Evolutionary conservation across 2,888 invertebrate species (phyloP).

Genomic region (Sphinx pinastri): DNA sequence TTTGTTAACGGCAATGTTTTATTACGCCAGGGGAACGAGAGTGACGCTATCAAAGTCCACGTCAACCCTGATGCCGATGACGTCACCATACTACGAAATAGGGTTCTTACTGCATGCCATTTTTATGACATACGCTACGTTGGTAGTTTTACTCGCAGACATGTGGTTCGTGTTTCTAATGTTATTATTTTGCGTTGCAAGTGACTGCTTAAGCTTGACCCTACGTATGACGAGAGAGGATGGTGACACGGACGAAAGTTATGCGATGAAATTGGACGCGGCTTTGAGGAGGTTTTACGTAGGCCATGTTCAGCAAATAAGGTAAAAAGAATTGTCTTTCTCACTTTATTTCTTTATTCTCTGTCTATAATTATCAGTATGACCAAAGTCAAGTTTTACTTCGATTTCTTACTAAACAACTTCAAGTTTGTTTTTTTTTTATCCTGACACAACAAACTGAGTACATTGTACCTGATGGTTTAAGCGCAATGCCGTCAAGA

Average conservation of each 20-base stretch:
- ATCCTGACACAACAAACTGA: no score
- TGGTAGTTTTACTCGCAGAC: constrained; percentile 52
- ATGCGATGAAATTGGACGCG: constrained; percentile 51
- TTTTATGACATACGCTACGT: constrained; percentile 51
- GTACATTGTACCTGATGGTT: no score
- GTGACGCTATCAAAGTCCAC: constrained; percentile 61
- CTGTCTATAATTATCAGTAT: no score
- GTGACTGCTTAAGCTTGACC: constrained; percentile 49
- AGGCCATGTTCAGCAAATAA: constrained; percentile 51
- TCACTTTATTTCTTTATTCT: neutral
- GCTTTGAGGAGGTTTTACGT: constrained; percentile 54
- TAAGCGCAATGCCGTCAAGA: no score
- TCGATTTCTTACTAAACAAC: no score
- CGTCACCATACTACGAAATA: constrained; percentile 61
- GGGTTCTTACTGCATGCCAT: constrained; percentile 56
- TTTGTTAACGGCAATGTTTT: constrained; percentile 53
- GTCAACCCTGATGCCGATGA: constrained; percentile 61
- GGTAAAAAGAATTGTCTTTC: constrained; percentile 46
- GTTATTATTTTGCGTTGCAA: constrained; percentile 53
- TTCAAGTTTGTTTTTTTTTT: no score
- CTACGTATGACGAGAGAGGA: constrained; percentile 42
- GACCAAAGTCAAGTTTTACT: no score
- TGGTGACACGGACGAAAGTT: constrained; percentile 42
- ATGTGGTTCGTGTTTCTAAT: constrained; percentile 63
- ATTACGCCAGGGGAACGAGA: constrained; percentile 51